Evolutionary conservation across 92 coral and sea anemone genomes (phyloP), one percentile per base, ranked within the genome.

Genomic region (Ricordea florida): DNA sequence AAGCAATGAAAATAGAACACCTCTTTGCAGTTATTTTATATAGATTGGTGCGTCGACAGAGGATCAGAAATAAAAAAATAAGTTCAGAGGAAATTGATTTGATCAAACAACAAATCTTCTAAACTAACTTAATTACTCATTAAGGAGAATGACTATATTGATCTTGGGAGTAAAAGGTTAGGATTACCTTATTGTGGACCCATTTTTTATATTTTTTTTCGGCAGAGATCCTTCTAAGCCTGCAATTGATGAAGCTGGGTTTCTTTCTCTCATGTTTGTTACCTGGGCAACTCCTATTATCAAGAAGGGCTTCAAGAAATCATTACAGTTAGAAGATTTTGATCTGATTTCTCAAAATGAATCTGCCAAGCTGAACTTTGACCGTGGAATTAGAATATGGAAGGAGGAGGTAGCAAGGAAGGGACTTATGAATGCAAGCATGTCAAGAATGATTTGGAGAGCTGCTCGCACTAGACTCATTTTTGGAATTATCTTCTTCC

Each of bases 221-320:
- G 10, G 1, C 37, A 93, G 98, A 59, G 81, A 93, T 51, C 91
- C 85, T 34, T 64, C 80, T 5, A 80, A 74, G 34, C 91, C 94
- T 7, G 82, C 72, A 0, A 78, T 90, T 30, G 98, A 93, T 41
- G 98, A 93, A 76, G 91, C 96, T n/a, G 98, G 98, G 1, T 93
- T 90, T 48, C 14, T 93, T 15, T 84, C 96, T 15, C 53, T 93
- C 52, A 87, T 90, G 96, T 76, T 90, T 57, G 43, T 93, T 73
- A 75, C 79, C 66, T 93, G 96, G 96, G 93, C 93, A 36, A 79
- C 93, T 5, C 89, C 93, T 13, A 72, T 85, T 10, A 81, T 93
- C 43, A 58, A 66, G 49, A 90, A 87, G 62, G 96, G 98, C 22
- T 93, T 93, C 53, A 90, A 81, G 73, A 90, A 85, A 58, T 76